Percentiles rank a stretch among this genome's conserved stretches.
phyloP scores from a whole-genome alignment of 2,797 vertebrate species.

The Protosalanx chinensis region DNA sequence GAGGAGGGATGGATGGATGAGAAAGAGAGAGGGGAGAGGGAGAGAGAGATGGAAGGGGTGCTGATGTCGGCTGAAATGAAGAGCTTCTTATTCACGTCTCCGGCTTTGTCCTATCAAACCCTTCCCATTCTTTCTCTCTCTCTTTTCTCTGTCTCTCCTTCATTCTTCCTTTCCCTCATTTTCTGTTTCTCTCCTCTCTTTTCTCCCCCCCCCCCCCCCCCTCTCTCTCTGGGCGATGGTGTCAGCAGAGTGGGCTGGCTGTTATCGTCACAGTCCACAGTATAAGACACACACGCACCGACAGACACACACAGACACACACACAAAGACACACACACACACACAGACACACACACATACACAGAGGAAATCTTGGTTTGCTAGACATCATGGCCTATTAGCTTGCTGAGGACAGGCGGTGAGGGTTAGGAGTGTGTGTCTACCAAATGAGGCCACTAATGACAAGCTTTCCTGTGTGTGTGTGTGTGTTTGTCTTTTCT shows the following conservation, averaged over 20 bases:
- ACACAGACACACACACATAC: not conserved
- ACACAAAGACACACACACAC: not conserved
- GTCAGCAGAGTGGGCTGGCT: not conserved
- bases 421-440: constrained; percentile 12
- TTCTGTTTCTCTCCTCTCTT: not conserved
- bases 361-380: not conserved
- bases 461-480: not conserved
- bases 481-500: not conserved
- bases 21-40: constrained; percentile 28
- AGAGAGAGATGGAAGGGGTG: constrained; percentile 27
- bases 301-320: not conserved
- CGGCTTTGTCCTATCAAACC: constrained; percentile 18
- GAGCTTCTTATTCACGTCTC: constrained; percentile 27
- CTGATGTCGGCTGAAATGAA: constrained; percentile 60
- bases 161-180: not conserved
- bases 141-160: constrained; percentile 9
- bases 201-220: not conserved
- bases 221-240: not conserved
- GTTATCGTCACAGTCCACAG: not conserved
- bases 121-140: not conserved
- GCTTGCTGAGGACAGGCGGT: not conserved
- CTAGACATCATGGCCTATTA: constrained; percentile 4
- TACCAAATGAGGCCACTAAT: constrained; percentile 7
- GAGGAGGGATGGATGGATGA: constrained; percentile 47
- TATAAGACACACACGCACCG: not conserved